Evolutionary conservation across 2,888 invertebrate genomes (phyloP).

Genomic region (Nebria salina): DNA sequence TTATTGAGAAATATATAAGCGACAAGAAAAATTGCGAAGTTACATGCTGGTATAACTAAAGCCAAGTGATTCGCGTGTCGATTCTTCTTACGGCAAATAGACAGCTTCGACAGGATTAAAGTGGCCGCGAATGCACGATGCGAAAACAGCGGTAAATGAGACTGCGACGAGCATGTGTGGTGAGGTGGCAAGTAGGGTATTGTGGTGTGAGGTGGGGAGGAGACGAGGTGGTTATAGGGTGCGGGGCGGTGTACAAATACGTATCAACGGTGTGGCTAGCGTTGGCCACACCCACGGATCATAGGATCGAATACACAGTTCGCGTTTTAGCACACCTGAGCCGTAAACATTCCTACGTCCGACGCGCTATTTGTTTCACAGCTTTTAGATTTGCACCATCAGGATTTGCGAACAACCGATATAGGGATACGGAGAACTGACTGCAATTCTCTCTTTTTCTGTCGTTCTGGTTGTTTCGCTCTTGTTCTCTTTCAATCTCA

Average conservation of each 20-base stretch:
- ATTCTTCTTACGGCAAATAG: neutral
- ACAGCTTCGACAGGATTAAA: neutral
- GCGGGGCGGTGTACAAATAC: constrained; percentile 57
- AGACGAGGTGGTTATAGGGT: constrained; percentile 54
- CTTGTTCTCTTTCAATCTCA: neutral
- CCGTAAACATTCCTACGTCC: constrained; percentile 52
- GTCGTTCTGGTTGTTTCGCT: neutral
- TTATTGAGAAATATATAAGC: neutral
- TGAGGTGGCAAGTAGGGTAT: neutral
- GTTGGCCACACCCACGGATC: constrained; percentile 58
- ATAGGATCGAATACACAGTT: constrained; percentile 56
- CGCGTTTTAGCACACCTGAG: constrained; percentile 57
- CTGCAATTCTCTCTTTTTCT: neutral
- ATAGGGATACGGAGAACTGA: constrained; percentile 11
- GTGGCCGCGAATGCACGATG: neutral
- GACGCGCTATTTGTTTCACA: constrained; percentile 55
- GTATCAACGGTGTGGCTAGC: constrained; percentile 57
- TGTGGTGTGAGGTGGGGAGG: neutral
- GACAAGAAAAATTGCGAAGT: neutral
- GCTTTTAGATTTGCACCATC: constrained; percentile 51
- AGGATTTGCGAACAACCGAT: constrained; percentile 22
- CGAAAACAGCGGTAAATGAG: neutral
- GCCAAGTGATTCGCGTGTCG: neutral
- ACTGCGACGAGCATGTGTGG: neutral
- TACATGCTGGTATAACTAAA: neutral